phyloP scores from a whole-genome alignment of 2,888 invertebrate species.

The Iselma pallidipennis region DNA sequence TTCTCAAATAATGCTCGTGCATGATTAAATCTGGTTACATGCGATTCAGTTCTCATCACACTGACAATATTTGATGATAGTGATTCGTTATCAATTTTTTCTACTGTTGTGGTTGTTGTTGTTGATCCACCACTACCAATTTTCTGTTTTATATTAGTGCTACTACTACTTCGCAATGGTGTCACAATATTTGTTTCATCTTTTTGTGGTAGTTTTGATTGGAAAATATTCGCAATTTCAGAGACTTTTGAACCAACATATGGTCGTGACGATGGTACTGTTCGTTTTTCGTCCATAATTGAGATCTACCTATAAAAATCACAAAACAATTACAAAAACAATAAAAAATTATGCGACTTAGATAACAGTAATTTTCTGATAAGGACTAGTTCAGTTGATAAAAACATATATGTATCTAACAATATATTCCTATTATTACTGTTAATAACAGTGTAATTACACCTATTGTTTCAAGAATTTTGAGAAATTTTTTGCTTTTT shows the following conservation, averaged over 20 bases:
- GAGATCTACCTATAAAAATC: constrained; percentile 9
- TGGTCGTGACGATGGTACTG: constrained; percentile 14
- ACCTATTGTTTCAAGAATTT: background rate
- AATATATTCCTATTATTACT: too few relatives aligned
- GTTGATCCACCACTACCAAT: constrained; percentile 35
- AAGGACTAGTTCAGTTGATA: background rate
- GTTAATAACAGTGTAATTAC: background rate
- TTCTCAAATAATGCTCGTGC: constrained; percentile 91
- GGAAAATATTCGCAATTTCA: constrained; percentile 90
- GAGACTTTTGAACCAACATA: constrained; percentile 79
- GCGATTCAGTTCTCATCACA: constrained; percentile 85
- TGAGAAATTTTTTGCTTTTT: too few relatives aligned
- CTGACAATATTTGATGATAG: constrained; percentile 43
- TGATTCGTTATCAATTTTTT: constrained; percentile 40
- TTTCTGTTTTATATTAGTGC: constrained; percentile 15
- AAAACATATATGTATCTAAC: background rate
- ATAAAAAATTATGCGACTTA: background rate
- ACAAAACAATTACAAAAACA: background rate
- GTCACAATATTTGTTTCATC: constrained; percentile 36
- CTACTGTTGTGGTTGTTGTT: constrained; percentile 19
- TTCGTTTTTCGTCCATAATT: background rate
- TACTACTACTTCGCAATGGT: constrained; percentile 15
- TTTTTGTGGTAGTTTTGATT: constrained; percentile 49
- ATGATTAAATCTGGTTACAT: constrained; percentile 84
- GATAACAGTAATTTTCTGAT: background rate